Conservation (phyloP, 2,113 vertebrate genomes). For the Sinocyclocheilus maitianheensis region DNA sequence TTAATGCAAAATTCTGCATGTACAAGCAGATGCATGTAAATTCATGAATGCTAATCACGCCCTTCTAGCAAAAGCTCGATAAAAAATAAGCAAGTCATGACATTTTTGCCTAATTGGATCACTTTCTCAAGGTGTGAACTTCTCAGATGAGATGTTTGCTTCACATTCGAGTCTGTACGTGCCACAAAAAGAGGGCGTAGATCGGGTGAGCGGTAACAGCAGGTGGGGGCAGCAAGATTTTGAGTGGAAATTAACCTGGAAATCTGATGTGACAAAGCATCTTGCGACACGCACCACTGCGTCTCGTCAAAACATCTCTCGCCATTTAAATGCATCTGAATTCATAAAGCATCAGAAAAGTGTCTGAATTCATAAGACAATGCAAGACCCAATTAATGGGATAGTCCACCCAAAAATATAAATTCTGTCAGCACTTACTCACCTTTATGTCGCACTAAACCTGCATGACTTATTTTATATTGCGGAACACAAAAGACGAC, state of each 20-base stretch:
- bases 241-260: constrained; percentile 17
- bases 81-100: constrained; percentile 26
- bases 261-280: constrained; percentile 38
- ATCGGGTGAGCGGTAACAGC: not conserved
- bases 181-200: constrained; percentile 29
- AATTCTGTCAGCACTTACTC: not conserved
- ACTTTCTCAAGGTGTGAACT: constrained; percentile 2
- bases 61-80: not conserved
- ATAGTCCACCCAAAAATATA: not conserved
- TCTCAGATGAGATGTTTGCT: not conserved
- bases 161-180: not conserved
- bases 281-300: constrained; percentile 26
- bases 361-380: not conserved
- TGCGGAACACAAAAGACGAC: not conserved
- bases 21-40: not conserved
- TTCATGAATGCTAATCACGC: not conserved
- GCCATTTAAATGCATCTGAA: not conserved
- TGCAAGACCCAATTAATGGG: not conserved
- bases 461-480: not conserved
- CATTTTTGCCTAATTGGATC: constrained; percentile 11
- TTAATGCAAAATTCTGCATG: constrained; percentile 8
- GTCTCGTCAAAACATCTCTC: not conserved
- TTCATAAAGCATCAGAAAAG: not conserved
- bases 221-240: not conserved
- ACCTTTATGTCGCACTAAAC: not conserved